Base-by-base conservation (phyloP, 2,797 vertebrate species). In the Rhabdomys pumilio region DNA sequence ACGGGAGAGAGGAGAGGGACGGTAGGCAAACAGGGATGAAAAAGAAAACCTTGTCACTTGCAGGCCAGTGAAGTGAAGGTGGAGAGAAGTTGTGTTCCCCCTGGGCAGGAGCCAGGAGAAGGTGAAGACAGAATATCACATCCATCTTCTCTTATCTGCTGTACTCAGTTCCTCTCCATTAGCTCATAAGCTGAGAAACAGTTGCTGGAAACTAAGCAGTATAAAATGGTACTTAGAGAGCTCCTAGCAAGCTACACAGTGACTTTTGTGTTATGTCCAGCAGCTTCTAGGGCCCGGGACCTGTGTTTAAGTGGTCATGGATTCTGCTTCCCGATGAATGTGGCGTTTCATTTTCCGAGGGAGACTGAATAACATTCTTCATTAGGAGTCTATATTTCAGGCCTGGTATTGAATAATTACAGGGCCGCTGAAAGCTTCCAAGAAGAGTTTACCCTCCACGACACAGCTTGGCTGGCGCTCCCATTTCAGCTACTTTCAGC, bases 281-380 rank as follows among this genome's bases (percentile, higher is more conserved):
- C 59, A 82, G 90, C 90, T 95, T 87, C 15, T 0, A 93, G 83
- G 75, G 76, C 22, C 63, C 73, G 91, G 94, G 89, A 63, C 95
- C 93, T 93, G 82, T 89, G 91, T 86, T 84, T 92, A 94, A 93
- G 91, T 80, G 94, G 89, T 92, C 91, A 47, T 57, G 80, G 79
- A 87, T 92, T 94, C 94, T 89, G 96, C 93, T 93, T 59, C 38
- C 72, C 86, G 10, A 6, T 86, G 93, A 97, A 96, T 88, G 94
- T 75, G 81, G 65, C 34, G 72, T 90, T 98, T 95, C 93, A 91
- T 96, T 97, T 97, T 90, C 94, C 87, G 61, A 84, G 80, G 29
- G 47, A 59, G 67, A 86, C 72, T 65, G 83, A 95, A 82, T 73
- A 59, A 41, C 93, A 61, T 67, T 93, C 86, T 77, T 97, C 96